Base-by-base conservation (phyloP, 2,113 vertebrate genomes). In the Tauraco erythrolophus region DNA sequence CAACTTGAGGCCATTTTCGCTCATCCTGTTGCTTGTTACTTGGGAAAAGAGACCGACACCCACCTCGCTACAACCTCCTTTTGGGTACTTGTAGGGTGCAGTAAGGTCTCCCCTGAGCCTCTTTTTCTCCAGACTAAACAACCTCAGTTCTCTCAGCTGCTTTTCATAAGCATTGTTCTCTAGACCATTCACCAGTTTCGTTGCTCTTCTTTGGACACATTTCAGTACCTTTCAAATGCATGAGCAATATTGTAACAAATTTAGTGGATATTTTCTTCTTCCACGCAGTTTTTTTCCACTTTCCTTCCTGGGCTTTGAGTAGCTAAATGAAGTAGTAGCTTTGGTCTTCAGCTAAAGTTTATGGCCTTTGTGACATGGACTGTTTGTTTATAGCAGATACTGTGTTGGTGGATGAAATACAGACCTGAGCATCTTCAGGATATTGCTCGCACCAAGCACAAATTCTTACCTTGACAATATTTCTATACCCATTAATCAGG, bases 81-180 rank as follows among this genome's bases (percentile, higher is more conserved):
- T 69, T 50, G 24, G 6, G 28, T 4, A 16, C 5, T 5, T 74
- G 15, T 16, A 66, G 62, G 24, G 25, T 48, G 10, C 1, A 1
- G 5, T 19, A 19, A 65, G 6, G 4, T 54, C 35, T 65, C 8
- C 5, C 7, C 17, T 79, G 1, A n/a, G 11, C 3, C 10, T 53
- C 7, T 7, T 18, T 39, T 79, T 57, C 25, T 33, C 10, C 21
- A 18, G 18, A 2, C 15, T 56, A 11, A 48, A 53, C 35, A 76
- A 1, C 3, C 4, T 13, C 23, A 48, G 8, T 9, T 88, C 7
- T 7, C 14, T 69, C 22, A 46, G 60, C 17, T 1, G 0, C 4
- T 75, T 7, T 8, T n/a, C 5, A 1, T 0, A 30, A 37, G n/a
- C 30, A 9, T 71, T 80, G 30, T 60, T 2, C 23, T 76, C 46